phyloP scores from a whole-genome alignment of 35 echinoderm and acorn worm genomes.

The Acanthaster planci region DNA sequence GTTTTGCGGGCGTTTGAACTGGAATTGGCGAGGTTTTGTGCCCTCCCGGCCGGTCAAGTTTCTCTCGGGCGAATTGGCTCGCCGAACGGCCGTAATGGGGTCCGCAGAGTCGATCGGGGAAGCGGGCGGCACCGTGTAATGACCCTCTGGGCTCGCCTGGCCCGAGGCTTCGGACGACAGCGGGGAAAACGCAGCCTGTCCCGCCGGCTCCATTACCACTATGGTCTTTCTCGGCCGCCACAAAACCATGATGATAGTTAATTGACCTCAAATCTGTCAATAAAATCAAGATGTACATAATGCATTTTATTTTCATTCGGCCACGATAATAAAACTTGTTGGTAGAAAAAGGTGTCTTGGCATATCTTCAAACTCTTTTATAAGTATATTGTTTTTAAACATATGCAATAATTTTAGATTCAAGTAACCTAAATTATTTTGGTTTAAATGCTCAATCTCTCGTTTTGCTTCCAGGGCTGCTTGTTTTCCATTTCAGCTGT shows the following conservation, averaged over 20 bases:
- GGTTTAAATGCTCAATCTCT: no score
- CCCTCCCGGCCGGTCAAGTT: not conserved
- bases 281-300: not conserved
- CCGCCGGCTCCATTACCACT: not conserved
- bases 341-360: no score
- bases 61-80: not conserved
- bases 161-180: not conserved
- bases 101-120: not conserved
- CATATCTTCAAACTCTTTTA: no score
- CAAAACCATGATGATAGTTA: not conserved
- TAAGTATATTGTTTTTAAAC: no score
- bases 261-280: not conserved
- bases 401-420: no score
- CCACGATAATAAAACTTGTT: no score
- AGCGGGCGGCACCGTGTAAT: not conserved
- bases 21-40: no score
- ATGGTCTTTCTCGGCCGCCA: constrained; percentile 1
- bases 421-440: no score
- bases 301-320: no score
- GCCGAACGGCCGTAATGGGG: not conserved
- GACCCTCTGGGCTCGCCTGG: not conserved
- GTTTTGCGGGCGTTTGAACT: no score
- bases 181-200: not conserved
- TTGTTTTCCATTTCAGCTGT: no score
- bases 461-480: no score